These are phyloP conservation scores for Caretta caretta DNA, from an alignment of 2,113 vertebrate species.

Conservation along the genomic window DNA sequence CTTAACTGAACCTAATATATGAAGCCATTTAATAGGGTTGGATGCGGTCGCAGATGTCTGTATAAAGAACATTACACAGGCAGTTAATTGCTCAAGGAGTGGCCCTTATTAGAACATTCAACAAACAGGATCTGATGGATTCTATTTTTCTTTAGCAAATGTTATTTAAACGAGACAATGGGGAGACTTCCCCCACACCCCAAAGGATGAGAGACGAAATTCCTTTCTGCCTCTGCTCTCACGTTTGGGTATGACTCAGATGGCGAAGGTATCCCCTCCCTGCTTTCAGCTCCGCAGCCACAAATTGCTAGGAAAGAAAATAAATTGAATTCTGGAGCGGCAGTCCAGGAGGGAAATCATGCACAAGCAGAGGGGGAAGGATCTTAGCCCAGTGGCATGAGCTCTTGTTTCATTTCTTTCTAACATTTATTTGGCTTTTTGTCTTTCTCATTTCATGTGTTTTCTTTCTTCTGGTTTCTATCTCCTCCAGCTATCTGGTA, in stretches of 20 bases:
- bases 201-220: conserved; percentile 4
- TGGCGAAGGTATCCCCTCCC: conserved; percentile 41
- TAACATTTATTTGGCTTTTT: not conserved
- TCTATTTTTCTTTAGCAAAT: not conserved
- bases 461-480: not conserved
- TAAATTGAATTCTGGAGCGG: not conserved
- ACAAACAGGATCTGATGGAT: not conserved
- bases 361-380: not conserved
- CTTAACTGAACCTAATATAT: not conserved
- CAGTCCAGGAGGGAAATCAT: not conserved
- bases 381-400: not conserved
- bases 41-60: not conserved
- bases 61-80: fast-evolving
- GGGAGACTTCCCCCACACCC: conserved; percentile 43
- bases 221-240: not conserved
- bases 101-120: not conserved
- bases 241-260: conserved; percentile 28
- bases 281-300: not conserved
- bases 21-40: not conserved
- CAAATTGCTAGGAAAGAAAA: not conserved
- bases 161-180: conserved; percentile 25
- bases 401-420: fast-evolving
- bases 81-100: not conserved
- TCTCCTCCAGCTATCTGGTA: not conserved
- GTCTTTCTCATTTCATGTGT: not conserved